phyloP scores from a whole-genome alignment of 2,797 vertebrate species.

The Nyctalus aviator region DNA sequence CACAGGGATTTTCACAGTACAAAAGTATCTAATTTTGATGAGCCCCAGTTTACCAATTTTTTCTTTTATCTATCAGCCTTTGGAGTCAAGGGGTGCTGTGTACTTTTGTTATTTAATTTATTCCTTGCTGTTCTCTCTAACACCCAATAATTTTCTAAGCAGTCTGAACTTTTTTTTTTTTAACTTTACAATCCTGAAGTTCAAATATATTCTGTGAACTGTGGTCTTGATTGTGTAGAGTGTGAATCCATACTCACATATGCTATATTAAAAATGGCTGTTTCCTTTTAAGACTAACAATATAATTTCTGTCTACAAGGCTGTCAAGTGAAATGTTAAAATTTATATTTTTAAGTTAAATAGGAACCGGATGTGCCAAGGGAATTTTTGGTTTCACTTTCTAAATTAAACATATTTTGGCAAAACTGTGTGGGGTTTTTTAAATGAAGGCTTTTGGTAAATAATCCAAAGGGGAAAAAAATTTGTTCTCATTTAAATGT shows the following conservation, averaged over 20 bases:
- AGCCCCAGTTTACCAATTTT: constrained; percentile 19
- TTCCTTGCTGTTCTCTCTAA: constrained; percentile 24
- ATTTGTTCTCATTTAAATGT: constrained; percentile 53
- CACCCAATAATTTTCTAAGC: constrained; percentile 31
- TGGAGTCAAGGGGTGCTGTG: constrained; percentile 21
- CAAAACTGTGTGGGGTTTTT: constrained; percentile 13
- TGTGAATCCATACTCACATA: neutral
- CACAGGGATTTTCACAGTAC: constrained; percentile 30
- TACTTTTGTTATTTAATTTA: constrained; percentile 47
- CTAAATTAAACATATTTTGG: constrained; percentile 71
- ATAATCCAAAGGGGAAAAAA: neutral
- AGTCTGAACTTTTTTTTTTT: constrained; percentile 44
- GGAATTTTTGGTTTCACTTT: constrained; percentile 72
- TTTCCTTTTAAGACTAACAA: constrained; percentile 41
- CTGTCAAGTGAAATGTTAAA: constrained; percentile 24
- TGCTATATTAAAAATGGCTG: constrained; percentile 67
- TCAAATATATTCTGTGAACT: constrained; percentile 50
- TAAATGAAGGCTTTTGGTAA: constrained; percentile 45
- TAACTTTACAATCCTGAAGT: neutral
- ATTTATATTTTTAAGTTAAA: constrained; percentile 65
- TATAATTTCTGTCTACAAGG: constrained; percentile 1
- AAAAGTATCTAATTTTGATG: constrained; percentile 54
- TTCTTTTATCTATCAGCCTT: constrained; percentile 17
- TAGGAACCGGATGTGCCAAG: neutral
- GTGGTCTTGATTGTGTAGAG: constrained; percentile 17